phyloP scores from a whole-genome alignment of 2,797 vertebrate species.

The Sebastes matsubarae region DNA sequence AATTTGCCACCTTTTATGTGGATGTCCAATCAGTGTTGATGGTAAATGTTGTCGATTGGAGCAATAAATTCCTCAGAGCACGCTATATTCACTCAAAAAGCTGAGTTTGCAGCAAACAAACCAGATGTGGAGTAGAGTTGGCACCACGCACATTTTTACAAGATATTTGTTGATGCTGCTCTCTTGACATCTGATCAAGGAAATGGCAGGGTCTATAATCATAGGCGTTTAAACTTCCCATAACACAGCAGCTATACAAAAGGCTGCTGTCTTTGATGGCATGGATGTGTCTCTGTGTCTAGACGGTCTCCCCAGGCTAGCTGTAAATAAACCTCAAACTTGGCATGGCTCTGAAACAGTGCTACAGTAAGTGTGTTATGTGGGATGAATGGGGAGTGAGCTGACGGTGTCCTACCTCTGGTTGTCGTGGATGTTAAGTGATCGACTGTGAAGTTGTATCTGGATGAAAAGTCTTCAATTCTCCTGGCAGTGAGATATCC shows the following conservation, averaged over 20 bases:
- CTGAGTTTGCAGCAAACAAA: background rate
- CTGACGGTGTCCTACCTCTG: background rate
- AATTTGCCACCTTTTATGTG: no score
- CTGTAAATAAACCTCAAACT: background rate
- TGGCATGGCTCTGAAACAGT: background rate
- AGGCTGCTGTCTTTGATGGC: background rate
- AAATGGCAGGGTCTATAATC: background rate
- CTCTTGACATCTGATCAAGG: background rate
- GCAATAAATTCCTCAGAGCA: no score
- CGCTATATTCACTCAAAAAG: no score
- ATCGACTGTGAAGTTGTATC: background rate
- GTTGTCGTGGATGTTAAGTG: background rate
- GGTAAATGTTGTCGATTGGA: no score
- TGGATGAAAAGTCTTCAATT: background rate
- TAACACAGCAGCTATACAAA: background rate
- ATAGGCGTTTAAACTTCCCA: background rate
- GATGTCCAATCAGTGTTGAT: no score
- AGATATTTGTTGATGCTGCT: background rate
- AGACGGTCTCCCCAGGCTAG: background rate
- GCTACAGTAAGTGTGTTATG: background rate
- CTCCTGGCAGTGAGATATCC: background rate
- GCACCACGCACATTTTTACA: background rate
- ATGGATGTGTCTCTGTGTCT: background rate
- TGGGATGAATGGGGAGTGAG: background rate
- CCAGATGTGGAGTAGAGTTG: background rate